Base-by-base conservation (phyloP, 2,888 invertebrate species). In the Himalopsyche tibetana region DNA sequence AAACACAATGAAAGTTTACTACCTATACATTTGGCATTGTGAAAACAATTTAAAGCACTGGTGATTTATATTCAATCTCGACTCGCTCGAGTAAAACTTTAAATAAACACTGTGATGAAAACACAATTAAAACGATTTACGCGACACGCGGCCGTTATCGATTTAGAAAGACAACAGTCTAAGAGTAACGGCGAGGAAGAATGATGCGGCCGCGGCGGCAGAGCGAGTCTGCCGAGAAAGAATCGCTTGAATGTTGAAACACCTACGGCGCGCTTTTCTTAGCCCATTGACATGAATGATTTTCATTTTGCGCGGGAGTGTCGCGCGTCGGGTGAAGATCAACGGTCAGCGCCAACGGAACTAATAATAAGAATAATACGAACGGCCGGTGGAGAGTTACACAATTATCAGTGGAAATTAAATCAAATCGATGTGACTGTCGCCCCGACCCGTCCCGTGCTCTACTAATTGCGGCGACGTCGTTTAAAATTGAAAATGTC, bases 111-210 rank as follows among this genome's bases (percentile, higher is more conserved):
- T 36, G 38, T 5, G 36, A 38, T 74, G 9, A 36, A 74, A 74
- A 36, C 74, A 74, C 74, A 74, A 74, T 74, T n/a, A 74, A 74
- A 74, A 74, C 74, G 36, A 74, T 74, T 74, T 74, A 74, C 38
- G 74, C 74, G 74, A 74, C 74, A 36, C 74, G 74, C 74, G 36
- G 74, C 74, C 36, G 74, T 74, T 12, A 38, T 74, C 74, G 28
- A 81, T 55, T 45, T 45, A n/a, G 45, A 81, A 42, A 81, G 51
- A 81, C 81, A 42, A 45, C 51, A 51, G 40, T 40, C 19, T 45
- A 42, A 19, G 55, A 38, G 38, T 91, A 91, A 91, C 91, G 91
- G 92, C 91, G 91, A 90, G 92, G 91, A 90, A 91, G 90, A 90
- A 91, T 91, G 90, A 85, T 81, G 74, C 82, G 36, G 56, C 69